A percentile compares a stretch with the other conserved stretches of the same genome.
Evolutionary conservation across 2,113 vertebrate species (phyloP).

Genomic region (Urocitellus parryii): DNA sequence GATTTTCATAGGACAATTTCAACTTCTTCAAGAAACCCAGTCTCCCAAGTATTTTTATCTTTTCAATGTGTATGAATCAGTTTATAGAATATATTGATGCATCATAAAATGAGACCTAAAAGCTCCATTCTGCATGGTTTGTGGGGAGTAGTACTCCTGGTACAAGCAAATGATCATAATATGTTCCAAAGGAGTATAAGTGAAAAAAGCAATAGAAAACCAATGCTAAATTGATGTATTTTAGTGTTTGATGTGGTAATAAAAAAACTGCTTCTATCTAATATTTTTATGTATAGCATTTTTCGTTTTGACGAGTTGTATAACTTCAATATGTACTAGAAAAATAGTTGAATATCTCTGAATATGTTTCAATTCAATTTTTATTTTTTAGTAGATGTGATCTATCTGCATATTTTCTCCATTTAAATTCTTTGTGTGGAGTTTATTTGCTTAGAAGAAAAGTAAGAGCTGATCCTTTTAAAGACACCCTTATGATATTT

Average conservation of each 20-base stretch:
- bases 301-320: not conserved
- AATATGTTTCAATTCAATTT: not conserved
- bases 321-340: not conserved
- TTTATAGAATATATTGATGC: not conserved
- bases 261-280: not conserved
- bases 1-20: not conserved
- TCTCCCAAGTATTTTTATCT: not conserved
- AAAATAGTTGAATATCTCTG: not conserved
- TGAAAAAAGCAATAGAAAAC: not conserved
- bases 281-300: not conserved
- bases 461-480: not conserved
- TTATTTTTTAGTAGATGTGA: slow-evolving; percentile 12
- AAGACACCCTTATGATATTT: not conserved
- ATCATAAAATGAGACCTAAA: not conserved
- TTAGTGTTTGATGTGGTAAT: not conserved
- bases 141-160: not conserved
- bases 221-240: not conserved
- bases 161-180: not conserved
- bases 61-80: not conserved
- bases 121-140: not conserved
- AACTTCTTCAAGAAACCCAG: not conserved
- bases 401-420: not conserved
- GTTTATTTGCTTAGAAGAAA: not conserved
- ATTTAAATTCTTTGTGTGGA: not conserved
- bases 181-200: not conserved